Conservation (phyloP, 2,888 invertebrate genomes). For the Noctua comes region DNA sequence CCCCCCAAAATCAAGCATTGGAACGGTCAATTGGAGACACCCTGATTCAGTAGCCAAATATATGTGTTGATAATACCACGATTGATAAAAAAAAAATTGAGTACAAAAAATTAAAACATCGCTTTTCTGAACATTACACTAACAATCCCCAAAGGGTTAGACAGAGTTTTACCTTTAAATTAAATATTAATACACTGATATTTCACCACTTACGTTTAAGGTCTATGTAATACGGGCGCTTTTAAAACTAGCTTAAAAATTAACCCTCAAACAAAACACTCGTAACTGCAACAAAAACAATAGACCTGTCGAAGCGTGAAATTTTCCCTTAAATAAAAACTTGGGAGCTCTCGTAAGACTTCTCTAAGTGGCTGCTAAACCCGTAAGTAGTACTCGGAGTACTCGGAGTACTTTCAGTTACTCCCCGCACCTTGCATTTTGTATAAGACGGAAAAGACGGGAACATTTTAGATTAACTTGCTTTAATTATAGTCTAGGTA, state of each 20-base stretch:
- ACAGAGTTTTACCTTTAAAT: neutral
- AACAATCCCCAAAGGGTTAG: neutral
- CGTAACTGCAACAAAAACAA: slow-evolving; percentile 45
- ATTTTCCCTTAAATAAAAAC: slow-evolving; percentile 59
- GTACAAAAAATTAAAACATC: neutral
- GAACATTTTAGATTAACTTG: slow-evolving; percentile 86
- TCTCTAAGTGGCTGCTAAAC: slow-evolving; percentile 61
- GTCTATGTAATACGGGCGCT: rapidly evolving
- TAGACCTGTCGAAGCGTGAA: slow-evolving; percentile 45
- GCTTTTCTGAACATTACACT: neutral
- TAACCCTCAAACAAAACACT: slow-evolving; percentile 33
- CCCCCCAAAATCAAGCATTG: slow-evolving; percentile 34
- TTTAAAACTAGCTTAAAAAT: slow-evolving; percentile 3
- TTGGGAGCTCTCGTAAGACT: slow-evolving; percentile 55
- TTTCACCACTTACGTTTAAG: neutral
- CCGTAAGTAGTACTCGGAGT: slow-evolving; percentile 61
- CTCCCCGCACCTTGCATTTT: slow-evolving; percentile 81
- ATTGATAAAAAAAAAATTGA: neutral
- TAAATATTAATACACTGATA: too few relatives aligned
- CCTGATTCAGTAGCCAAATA: slow-evolving; percentile 1
- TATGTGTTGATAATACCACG: neutral
- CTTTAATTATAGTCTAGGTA: slow-evolving; percentile 87
- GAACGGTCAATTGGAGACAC: slow-evolving; percentile 4
- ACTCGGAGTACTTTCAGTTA: slow-evolving; percentile 61
- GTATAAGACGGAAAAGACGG: slow-evolving; percentile 84